Evolutionary conservation across 2,888 invertebrate species (phyloP), one percentile per base, ranked within the genome.

Genomic region (Noctua fimbriata): DNA sequence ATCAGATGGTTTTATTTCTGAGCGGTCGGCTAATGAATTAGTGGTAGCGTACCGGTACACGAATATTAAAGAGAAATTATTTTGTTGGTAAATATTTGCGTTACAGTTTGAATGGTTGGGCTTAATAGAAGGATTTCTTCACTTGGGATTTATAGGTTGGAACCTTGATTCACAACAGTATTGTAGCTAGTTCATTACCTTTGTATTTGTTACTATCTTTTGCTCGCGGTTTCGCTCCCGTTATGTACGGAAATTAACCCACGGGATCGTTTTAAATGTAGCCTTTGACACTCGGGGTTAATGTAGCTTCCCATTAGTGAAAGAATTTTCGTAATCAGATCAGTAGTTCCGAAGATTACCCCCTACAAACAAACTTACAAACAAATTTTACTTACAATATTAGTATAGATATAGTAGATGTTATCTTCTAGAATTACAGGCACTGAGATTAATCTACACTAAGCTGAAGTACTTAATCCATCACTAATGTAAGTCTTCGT

Each of bases 1-100:
- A 79, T 78, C 32, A 69, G 60, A 12, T 69, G 74, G 69, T 76
- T 71, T 82, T 85, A 67, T 82, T 65, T 79, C 81, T 76, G 76
- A 74, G 73, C 28, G n/a, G n/a, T 36, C 32, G 32, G 58, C 69
- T 49, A 70, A 78, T 86, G 14, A 78, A 86, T 73, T 36, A 82
- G 14, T 58, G 36, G 21, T 65, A 2, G 32, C 24, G 28, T 36
- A 49, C 41, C 49, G 16, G 36, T 49, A 47, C 32, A 49, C 41
- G 70, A 76, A 70, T 76, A 76, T 55, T 73, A 36, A 76, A 65
- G 36, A 24, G 32, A n/a, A 52, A 21, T 47, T 44, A 41, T 49
- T 69, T 69, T 55, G n/a, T 47, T 60, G 14, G n/a, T 4, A 44
- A 58, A 73, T 67, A 47, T 67, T 52, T 67, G 7, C 14, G 18